phyloP scores from a whole-genome alignment of 2,797 vertebrate genomes.

The Intellagama lesueurii region DNA sequence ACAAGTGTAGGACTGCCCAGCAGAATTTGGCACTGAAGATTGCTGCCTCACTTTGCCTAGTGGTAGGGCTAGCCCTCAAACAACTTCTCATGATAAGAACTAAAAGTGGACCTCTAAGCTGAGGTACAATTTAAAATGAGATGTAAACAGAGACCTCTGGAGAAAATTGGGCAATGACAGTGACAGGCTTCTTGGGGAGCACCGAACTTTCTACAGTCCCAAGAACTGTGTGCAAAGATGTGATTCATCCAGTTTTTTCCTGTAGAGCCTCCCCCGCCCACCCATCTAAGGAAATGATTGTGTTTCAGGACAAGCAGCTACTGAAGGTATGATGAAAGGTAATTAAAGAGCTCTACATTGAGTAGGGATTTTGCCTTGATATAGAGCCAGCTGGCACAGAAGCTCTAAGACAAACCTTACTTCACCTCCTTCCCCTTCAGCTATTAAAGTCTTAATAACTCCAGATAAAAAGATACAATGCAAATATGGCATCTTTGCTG shows the following conservation, averaged over 20 bases:
- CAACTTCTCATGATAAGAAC: not conserved
- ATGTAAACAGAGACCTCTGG: not conserved
- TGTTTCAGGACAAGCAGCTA: not conserved
- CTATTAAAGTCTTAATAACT: not conserved
- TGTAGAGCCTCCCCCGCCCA: not conserved
- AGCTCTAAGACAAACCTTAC: not conserved
- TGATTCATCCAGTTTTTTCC: not conserved
- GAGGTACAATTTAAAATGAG: not conserved
- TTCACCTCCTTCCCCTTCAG: not conserved
- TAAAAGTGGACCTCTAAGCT: not conserved
- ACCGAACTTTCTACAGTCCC: not conserved
- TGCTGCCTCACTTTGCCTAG: too few species aligned
- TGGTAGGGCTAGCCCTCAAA: not conserved
- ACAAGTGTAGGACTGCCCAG: too few species aligned
- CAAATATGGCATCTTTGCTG: conserved; percentile 17
- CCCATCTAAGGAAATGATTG: not conserved
- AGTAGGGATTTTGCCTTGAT: not conserved
- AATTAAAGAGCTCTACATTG: not conserved
- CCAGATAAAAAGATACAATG: conserved; percentile 10
- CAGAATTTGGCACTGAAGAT: too few species aligned
- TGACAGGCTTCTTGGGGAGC: not conserved
- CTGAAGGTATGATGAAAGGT: conserved; percentile 10
- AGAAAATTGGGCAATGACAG: not conserved
- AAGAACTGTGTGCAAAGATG: not conserved
- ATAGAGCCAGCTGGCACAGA: not conserved